Conservation (phyloP, 1,140 invertebrate genomes). For the Frieseomelitta varia region DNA sequence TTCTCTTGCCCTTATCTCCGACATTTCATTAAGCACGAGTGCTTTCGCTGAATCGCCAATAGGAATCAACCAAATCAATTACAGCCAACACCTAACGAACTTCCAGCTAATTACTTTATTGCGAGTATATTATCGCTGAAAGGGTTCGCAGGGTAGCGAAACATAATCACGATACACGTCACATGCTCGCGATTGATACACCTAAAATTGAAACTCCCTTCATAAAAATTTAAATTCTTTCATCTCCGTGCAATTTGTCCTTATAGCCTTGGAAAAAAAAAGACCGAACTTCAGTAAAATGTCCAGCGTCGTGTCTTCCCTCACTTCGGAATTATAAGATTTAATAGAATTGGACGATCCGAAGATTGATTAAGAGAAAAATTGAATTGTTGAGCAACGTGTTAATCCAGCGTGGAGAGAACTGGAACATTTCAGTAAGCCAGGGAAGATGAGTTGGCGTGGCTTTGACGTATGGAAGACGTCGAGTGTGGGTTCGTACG, state of each 20-base stretch:
- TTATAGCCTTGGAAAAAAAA: background rate
- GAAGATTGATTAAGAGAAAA: background rate
- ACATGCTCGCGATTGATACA: background rate
- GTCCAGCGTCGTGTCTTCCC: background rate
- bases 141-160: background rate
- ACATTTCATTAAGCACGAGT: constrained; percentile 74
- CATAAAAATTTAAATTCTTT: background rate
- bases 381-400: background rate
- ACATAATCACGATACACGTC: background rate
- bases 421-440: constrained; percentile 44
- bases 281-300: background rate
- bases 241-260: background rate
- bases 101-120: constrained; percentile 56
- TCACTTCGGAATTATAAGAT: too few relatives aligned
- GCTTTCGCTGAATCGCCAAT: constrained; percentile 69
- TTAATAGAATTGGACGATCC: background rate
- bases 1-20: constrained; percentile 48
- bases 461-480: constrained; percentile 77
- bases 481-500: constrained; percentile 69
- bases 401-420: constrained; percentile 29
- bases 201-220: background rate
- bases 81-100: constrained; percentile 54
- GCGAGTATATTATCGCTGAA: constrained; percentile 37
- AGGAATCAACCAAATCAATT: constrained; percentile 74
- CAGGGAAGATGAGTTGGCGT: constrained; percentile 54